Conservation (phyloP, 1,140 invertebrate genomes). For the Hestina assimilis region DNA sequence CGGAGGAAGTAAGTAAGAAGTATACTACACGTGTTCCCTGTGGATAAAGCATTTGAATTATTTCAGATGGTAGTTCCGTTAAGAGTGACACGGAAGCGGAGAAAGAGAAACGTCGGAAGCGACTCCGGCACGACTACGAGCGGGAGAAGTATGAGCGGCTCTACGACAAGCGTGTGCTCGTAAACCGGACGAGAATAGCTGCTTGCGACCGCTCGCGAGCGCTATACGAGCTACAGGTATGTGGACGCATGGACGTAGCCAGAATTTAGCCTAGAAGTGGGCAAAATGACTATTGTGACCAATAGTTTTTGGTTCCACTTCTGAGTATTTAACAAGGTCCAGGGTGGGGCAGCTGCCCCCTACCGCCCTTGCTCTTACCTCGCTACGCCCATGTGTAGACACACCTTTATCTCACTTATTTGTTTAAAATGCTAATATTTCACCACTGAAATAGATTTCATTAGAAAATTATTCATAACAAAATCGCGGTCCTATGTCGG, state of each 20-base stretch:
- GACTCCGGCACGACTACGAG: conserved; percentile 47
- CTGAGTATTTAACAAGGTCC: too few species aligned
- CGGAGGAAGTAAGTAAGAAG: not conserved
- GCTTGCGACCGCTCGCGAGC: conserved; percentile 63
- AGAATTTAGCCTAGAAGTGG: too few species aligned
- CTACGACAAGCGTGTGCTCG: conserved; percentile 51
- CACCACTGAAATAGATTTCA: too few species aligned
- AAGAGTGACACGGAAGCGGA: conserved; percentile 48
- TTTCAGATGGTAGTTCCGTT: conserved; percentile 26
- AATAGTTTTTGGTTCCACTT: too few species aligned
- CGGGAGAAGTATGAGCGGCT: conserved; percentile 59
- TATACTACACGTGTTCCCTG: not conserved
- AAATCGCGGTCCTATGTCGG: too few species aligned
- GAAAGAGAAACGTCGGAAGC: conserved; percentile 49
- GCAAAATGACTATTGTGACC: too few species aligned
- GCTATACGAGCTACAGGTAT: conserved; percentile 54
- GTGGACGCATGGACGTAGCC: not conserved
- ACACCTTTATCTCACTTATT: too few species aligned
- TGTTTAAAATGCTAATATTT: too few species aligned
- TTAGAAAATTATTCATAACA: too few species aligned
- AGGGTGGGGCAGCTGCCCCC: too few species aligned
- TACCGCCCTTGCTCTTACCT: too few species aligned
- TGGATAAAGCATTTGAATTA: not conserved
- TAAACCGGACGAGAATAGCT: conserved; percentile 54
- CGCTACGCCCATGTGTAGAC: too few species aligned